phyloP scores from a whole-genome alignment of 1,140 invertebrate genomes.

The Vanessa atalanta region DNA sequence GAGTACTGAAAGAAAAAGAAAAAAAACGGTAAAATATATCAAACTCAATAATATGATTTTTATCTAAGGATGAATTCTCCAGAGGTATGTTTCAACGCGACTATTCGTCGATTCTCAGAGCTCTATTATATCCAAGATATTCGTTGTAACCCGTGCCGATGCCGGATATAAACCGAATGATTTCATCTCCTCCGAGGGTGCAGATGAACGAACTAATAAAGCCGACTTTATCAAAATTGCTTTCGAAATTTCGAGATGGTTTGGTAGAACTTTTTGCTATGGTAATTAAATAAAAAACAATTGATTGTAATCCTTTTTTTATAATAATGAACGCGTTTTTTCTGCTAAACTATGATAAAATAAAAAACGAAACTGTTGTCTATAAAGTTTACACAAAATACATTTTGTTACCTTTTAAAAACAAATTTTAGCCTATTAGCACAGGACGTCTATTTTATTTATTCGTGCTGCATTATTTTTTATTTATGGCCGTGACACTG shows the following conservation, averaged over 20 bases:
- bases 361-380: too few species aligned
- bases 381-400: too few species aligned
- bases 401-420: too few species aligned
- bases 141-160: conserved; percentile 10
- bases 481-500: too few species aligned
- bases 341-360: too few species aligned
- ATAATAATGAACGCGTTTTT: too few species aligned
- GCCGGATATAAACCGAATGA: conserved; percentile 26
- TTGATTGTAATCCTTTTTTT: not conserved
- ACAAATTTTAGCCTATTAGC: too few species aligned
- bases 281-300: not conserved
- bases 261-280: not conserved
- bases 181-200: conserved; percentile 23
- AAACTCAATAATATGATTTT: not conserved
- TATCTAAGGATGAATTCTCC: not conserved
- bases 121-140: conserved; percentile 15
- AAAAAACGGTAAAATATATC: too few species aligned
- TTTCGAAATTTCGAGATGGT: not conserved
- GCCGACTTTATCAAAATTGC: conserved; percentile 16
- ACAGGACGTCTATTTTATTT: too few species aligned
- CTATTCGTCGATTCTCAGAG: conserved; percentile 1
- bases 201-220: conserved; percentile 24
- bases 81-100: conserved; percentile 12
- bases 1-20: too few species aligned
- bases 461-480: too few species aligned